Base-by-base conservation (phyloP, 2,113 vertebrate genomes). In the Leiothrix lutea region DNA sequence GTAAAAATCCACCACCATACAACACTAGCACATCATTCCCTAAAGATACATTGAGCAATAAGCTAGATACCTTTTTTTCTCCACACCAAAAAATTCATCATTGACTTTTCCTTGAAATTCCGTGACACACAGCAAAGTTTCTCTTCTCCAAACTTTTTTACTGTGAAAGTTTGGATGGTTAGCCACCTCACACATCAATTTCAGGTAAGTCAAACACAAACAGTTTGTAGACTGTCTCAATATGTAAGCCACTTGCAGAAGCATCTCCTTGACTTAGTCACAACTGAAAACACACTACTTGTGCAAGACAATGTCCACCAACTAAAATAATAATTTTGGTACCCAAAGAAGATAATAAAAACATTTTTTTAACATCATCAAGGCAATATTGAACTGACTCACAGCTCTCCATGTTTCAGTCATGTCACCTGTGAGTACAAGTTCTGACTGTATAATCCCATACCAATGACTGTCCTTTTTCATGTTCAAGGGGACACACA, bases 141-240 rank as follows among this genome's bases (percentile, higher is more conserved):
- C 6, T 67, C 25, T 36, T 51, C 45, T 54, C 42, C 80, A 56
- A 40, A 28, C 28, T 44, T 75, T 75, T 81, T 60, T 33, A 23
- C 50, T 23, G 31, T 12, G n/a, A 54, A 53, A 40, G 12, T 70
- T 25, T 31, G 23, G 24, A 21, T 40, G 36, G 35, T 38, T 6
- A 72, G 22, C 7, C 48, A 60, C 10, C 8, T 31, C 23, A 38
- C 23, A 11, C 2, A 7, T 2, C 14, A 20, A 15, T 69, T 90
- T 61, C 23, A 38, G 36, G 3, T 8, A 54, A 66, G 28, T 54
- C 24, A 50, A 91, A 79, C 25, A 77, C 57, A 71, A 84, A 19
- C 20, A 53, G 2, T 0, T 11, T 1, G 5, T 0, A 44, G 40
- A 28, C 12, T 48, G 4, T 40, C 48, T 51, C 29, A 38, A 5